A percentile compares a stretch with the other conserved stretches of the same genome.
phyloP scores from a whole-genome alignment of 2,797 vertebrate genomes.

The Propithecus deckenii region DNA sequence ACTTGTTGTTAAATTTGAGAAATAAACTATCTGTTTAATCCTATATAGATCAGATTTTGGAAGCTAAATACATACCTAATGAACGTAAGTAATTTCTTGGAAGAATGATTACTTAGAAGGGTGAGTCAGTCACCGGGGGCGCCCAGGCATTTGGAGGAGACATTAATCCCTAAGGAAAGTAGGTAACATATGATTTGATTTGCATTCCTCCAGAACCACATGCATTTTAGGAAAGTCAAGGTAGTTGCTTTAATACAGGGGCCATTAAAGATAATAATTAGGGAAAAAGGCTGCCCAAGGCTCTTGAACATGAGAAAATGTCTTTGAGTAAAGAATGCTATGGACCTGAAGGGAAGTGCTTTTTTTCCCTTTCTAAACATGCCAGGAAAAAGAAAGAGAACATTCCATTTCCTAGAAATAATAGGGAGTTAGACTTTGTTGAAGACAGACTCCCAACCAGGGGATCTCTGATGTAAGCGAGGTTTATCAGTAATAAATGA shows the following conservation, averaged over 20 bases:
- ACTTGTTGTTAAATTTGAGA: neutral
- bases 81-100: neutral
- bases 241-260: neutral
- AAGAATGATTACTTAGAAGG: neutral
- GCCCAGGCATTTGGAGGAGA: neutral
- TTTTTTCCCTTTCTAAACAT: neutral
- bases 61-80: neutral
- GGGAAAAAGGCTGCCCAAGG: neutral
- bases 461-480: neutral
- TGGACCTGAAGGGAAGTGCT: neutral
- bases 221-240: neutral
- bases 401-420: neutral
- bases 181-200: neutral
- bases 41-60: neutral
- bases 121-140: neutral
- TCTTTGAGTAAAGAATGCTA: neutral
- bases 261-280: neutral
- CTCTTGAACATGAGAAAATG: neutral
- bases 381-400: neutral
- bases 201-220: neutral
- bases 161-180: neutral
- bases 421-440: neutral
- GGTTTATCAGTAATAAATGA: neutral
- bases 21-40: neutral
- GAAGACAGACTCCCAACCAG: neutral